A percentile compares a stretch with the other conserved stretches of the same genome.
These are phyloP conservation scores for Scylla paramamosain DNA, from an alignment of 1,140 invertebrate species.

Conservation along the genomic window DNA sequence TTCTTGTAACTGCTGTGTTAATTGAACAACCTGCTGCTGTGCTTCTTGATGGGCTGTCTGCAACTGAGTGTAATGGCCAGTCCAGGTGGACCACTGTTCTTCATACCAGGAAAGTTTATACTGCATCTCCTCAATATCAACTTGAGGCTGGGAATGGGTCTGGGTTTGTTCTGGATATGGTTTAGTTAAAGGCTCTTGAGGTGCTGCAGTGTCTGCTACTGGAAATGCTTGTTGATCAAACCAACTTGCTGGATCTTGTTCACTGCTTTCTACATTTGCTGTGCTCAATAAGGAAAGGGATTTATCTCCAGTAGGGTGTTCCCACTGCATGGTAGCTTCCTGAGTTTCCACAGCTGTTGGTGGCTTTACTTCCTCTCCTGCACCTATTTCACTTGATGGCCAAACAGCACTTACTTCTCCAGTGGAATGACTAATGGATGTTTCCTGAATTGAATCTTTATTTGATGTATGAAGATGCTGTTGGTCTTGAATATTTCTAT, in stretches of 20 bases:
- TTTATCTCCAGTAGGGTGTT: conserved; percentile 12
- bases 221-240: conserved; percentile 55
- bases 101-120: conserved; percentile 77
- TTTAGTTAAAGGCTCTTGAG: background rate
- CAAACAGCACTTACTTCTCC: conserved; percentile 36
- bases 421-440: background rate
- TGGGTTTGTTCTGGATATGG: background rate
- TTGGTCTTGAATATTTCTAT: background rate
- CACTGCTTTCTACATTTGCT: background rate
- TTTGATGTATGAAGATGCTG: background rate
- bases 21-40: conserved; percentile 55
- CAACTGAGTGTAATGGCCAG: conserved; percentile 70
- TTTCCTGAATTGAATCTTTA: background rate
- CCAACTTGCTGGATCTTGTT: conserved; percentile 59
- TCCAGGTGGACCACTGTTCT: conserved; percentile 76
- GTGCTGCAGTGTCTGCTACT: conserved; percentile 6
- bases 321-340: background rate
- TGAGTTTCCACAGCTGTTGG: background rate
- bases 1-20: conserved; percentile 55
- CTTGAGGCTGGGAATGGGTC: background rate
- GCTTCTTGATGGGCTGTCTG: conserved; percentile 68
- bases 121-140: conserved; percentile 71
- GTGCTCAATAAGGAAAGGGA: background rate
- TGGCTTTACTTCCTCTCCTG: background rate
- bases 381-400: conserved; percentile 13